phyloP scores from a whole-genome alignment of 2,797 vertebrate species.

The Limnodromus scolopaceus region DNA sequence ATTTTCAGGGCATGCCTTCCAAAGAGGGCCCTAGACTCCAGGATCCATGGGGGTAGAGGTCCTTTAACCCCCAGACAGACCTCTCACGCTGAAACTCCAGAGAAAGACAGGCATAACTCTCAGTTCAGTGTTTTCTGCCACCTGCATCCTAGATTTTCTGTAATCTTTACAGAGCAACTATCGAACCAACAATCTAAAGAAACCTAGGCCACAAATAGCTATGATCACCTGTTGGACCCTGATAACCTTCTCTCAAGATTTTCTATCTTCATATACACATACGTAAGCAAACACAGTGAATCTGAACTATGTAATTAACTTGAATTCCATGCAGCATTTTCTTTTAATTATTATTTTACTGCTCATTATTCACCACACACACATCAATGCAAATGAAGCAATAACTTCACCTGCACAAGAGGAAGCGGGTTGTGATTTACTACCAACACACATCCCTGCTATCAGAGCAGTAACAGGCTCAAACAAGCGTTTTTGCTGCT shows the following conservation, averaged over 20 bases:
- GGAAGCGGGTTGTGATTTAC: not conserved
- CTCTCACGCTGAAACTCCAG: not conserved
- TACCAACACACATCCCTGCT: not conserved
- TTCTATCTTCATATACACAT: not conserved
- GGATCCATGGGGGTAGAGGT: not conserved
- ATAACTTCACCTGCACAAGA: not conserved
- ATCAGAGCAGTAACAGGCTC: not conserved
- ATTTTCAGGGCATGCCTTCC: not conserved
- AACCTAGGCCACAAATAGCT: not conserved
- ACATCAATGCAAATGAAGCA: not conserved
- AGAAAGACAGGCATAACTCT: not conserved
- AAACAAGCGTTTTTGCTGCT: not conserved
- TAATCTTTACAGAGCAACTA: not conserved
- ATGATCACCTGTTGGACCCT: not conserved
- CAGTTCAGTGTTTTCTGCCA: not conserved
- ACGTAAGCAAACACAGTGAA: not conserved
- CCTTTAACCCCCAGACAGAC: not conserved
- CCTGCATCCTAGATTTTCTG: not conserved
- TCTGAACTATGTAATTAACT: not conserved
- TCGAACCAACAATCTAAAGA: not conserved
- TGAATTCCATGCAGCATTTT: not conserved
- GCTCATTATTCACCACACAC: not conserved
- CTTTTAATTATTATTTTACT: not conserved
- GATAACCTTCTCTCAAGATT: not conserved
- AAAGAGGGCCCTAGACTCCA: not conserved